These are phyloP conservation scores for Sylvia borin DNA, from an alignment of 2,797 vertebrate species.

Conservation along the genomic window DNA sequence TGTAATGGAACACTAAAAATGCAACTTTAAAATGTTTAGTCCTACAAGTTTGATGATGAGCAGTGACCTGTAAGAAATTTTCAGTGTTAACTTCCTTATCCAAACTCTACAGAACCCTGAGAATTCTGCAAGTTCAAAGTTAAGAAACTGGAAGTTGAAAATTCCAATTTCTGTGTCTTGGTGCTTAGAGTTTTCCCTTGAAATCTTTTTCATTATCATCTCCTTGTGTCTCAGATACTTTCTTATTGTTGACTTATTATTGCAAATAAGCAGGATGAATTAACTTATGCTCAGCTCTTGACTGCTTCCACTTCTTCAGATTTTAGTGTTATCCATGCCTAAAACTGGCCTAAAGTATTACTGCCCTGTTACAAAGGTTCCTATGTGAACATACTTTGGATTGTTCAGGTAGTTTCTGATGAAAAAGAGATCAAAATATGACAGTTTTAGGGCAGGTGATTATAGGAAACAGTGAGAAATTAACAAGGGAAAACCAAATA, in stretches of 20 bases:
- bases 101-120: not conserved
- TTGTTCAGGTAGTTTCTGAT: not conserved
- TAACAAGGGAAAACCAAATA: not conserved
- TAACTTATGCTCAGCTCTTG: not conserved
- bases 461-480: not conserved
- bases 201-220: not conserved
- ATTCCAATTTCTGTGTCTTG: rapidly evolving
- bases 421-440: not conserved
- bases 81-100: not conserved
- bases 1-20: not conserved
- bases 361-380: not conserved
- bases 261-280: not conserved
- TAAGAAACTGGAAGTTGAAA: not conserved
- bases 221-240: not conserved
- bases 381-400: not conserved
- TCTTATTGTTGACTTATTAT: not conserved
- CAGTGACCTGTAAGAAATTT: not conserved
- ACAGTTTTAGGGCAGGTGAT: not conserved
- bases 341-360: not conserved
- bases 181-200: not conserved
- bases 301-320: not conserved
- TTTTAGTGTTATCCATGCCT: not conserved
- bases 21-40: not conserved
- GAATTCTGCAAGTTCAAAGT: not conserved
- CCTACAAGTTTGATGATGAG: not conserved